Evolutionary conservation across 2,888 invertebrate genomes (phyloP).

Genomic region (Rhorus exstirpatorius): DNA sequence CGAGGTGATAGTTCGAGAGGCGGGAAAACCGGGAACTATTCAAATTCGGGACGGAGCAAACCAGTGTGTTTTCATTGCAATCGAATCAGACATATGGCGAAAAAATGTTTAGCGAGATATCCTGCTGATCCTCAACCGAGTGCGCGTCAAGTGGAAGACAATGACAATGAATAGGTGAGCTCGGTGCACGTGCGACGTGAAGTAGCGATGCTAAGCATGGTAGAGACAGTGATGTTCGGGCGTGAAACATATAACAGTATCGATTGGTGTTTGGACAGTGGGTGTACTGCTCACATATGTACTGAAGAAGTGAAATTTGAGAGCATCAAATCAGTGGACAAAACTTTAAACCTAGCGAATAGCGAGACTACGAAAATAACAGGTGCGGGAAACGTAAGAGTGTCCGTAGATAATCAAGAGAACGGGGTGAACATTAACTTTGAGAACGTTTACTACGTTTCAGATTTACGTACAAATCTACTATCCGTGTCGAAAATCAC

Average conservation of each 20-base stretch:
- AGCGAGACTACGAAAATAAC: not conserved
- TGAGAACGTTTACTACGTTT: constrained; percentile 20
- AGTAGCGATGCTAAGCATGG: no score
- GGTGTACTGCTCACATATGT: not conserved
- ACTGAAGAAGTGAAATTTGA: not conserved
- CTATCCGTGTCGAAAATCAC: constrained; percentile 64
- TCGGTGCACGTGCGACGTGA: no score
- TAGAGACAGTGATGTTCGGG: not conserved
- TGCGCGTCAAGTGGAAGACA: not conserved
- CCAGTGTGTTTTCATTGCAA: not conserved
- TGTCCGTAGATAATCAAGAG: not conserved
- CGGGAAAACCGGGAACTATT: not conserved
- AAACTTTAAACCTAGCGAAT: not conserved
- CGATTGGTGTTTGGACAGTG: constrained; percentile 7
- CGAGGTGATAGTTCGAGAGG: no score
- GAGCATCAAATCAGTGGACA: no score
- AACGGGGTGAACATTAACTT: not conserved
- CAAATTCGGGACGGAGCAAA: not conserved
- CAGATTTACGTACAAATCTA: constrained; percentile 61
- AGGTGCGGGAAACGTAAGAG: not conserved
- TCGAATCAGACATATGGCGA: not conserved
- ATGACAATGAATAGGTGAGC: no score
- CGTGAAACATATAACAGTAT: not conserved
- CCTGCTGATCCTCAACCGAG: no score
- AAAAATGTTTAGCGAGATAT: not conserved